These are phyloP conservation scores for Neodiprion fabricii DNA, from an alignment of 1,140 invertebrate species.

Conservation along the genomic window DNA sequence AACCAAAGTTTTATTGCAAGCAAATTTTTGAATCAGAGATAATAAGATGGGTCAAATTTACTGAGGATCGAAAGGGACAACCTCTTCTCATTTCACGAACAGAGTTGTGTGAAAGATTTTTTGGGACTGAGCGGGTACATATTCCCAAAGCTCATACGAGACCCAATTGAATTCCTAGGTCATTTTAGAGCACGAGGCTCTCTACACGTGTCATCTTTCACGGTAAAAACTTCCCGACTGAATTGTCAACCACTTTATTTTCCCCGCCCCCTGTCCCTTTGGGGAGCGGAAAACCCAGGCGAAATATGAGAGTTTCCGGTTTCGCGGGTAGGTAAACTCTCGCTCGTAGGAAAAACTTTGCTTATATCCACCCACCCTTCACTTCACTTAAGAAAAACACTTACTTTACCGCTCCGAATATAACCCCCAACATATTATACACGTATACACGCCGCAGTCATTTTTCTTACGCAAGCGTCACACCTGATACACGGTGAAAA, in stretches of 20 bases:
- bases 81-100: too few relatives aligned
- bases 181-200: not conserved
- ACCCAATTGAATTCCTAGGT: not conserved
- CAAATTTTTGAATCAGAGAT: too few relatives aligned
- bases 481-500: too few relatives aligned
- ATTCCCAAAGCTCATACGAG: not conserved
- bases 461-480: too few relatives aligned
- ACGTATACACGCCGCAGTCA: too few relatives aligned
- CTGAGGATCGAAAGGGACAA: too few relatives aligned
- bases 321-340: constrained; percentile 24
- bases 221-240: not conserved
- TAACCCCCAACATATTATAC: too few relatives aligned
- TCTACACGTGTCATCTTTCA: too few relatives aligned
- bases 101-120: too few relatives aligned
- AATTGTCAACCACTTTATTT: not conserved
- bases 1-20: too few relatives aligned
- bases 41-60: too few relatives aligned
- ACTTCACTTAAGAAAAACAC: not conserved
- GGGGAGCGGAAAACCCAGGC: constrained; percentile 23
- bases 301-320: constrained; percentile 36
- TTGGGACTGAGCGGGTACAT: too few relatives aligned
- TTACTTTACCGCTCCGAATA: not conserved
- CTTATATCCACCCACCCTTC: constrained; percentile 32
- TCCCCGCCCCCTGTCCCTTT: constrained; percentile 17
- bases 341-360: constrained; percentile 22